phyloP scores from a whole-genome alignment of 2,797 vertebrate species.

The Pseudomugil tenellus region DNA sequence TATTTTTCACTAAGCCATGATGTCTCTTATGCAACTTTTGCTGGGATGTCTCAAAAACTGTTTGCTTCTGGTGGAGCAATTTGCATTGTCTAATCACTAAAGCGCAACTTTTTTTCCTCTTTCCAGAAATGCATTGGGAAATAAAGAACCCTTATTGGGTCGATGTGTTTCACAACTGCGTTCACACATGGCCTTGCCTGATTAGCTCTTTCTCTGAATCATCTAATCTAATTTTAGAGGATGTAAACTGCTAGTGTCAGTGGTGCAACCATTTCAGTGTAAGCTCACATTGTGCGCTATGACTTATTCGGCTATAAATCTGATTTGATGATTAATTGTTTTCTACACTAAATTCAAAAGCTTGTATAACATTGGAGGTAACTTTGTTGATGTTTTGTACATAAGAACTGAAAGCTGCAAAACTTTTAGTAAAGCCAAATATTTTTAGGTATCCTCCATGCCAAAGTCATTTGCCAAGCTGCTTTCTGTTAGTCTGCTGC shows the following conservation, averaged over 20 bases:
- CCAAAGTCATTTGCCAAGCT: neutral
- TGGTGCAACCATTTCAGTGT: neutral
- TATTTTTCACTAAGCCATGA: neutral
- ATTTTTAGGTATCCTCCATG: neutral
- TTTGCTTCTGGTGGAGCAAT: conserved; percentile 23
- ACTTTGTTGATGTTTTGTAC: neutral
- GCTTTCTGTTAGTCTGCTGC: neutral
- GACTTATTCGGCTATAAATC: neutral
- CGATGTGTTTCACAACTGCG: neutral
- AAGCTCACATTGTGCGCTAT: neutral
- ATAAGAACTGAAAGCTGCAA: neutral
- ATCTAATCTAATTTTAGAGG: neutral
- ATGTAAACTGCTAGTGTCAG: neutral
- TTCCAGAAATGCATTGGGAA: neutral
- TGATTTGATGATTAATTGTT: neutral
- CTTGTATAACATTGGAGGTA: neutral
- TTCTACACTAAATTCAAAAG: neutral
- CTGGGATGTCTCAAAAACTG: conserved; percentile 40
- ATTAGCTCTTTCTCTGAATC: neutral
- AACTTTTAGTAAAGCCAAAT: neutral
- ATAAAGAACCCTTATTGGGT: neutral
- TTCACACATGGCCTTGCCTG: neutral
- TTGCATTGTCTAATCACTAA: conserved; percentile 10
- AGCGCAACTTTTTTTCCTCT: neutral
- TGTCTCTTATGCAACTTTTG: conserved; percentile 40